phyloP scores from a whole-genome alignment of 2,797 vertebrate species.

The Merluccius polli region DNA sequence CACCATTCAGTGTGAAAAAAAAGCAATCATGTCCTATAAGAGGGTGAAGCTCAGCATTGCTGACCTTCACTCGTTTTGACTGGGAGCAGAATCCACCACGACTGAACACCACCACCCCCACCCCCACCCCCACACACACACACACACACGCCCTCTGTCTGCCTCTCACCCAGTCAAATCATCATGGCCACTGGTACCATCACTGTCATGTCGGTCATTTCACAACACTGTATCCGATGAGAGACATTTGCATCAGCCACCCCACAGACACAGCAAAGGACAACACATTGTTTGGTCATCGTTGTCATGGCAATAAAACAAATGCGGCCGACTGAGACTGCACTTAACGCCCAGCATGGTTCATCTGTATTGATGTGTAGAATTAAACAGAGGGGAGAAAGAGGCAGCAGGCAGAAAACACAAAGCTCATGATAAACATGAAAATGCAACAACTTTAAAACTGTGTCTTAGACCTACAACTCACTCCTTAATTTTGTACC shows the following conservation, averaged over 20 bases:
- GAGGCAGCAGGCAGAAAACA: not conserved
- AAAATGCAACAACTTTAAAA: not conserved
- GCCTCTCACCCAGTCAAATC: slow-evolving; percentile 41
- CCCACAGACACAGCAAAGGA: slow-evolving; percentile 28
- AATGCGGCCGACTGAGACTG: not conserved
- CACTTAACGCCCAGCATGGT: not conserved
- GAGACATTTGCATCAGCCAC: slow-evolving; percentile 48
- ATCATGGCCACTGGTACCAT: slow-evolving; percentile 50
- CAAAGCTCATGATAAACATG: not conserved
- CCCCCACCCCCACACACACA: not conserved
- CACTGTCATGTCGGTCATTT: slow-evolving; percentile 58
- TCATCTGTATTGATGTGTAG: not conserved
- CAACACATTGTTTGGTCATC: slow-evolving; percentile 20
- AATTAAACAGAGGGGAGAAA: not conserved
- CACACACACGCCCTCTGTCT: slow-evolving; percentile 24
- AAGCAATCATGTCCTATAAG: slow-evolving; percentile 39
- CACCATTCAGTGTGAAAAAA: not conserved
- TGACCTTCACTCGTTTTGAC: slow-evolving; percentile 42
- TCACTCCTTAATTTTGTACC: not conserved
- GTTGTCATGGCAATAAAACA: not conserved
- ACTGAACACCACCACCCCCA: not conserved
- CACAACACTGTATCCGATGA: slow-evolving; percentile 42
- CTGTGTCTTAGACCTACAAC: not conserved
- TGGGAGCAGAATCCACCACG: slow-evolving; percentile 36
- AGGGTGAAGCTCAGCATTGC: slow-evolving; percentile 34